phyloP scores from a whole-genome alignment of 2,113 vertebrate genomes.

The Chunga burmeisteri region DNA sequence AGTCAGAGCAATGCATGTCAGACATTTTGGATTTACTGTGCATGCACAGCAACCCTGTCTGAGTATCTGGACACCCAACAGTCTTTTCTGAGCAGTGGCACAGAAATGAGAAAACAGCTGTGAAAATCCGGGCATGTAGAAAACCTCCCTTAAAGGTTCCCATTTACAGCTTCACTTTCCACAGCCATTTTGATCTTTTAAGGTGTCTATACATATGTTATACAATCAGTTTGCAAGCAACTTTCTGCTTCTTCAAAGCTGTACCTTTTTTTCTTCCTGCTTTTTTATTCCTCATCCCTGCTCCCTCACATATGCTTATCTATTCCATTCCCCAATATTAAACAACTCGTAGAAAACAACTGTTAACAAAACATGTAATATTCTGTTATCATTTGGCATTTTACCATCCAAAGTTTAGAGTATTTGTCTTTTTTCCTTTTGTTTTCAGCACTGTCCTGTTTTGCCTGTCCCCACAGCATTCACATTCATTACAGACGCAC shows the following conservation, averaged over 20 bases:
- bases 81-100: not conserved
- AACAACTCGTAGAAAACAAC: not conserved
- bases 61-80: not conserved
- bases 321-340: conserved; percentile 6
- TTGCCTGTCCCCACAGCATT: not conserved
- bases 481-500: conserved; percentile 33
- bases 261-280: not conserved
- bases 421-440: not conserved
- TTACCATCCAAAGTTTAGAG: not conserved
- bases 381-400: conserved; percentile 45
- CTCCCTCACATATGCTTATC: conserved; percentile 2
- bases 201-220: not conserved
- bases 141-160: not conserved
- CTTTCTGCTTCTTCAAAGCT: not conserved
- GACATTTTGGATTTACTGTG: conserved; percentile 59
- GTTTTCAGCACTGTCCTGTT: conserved; percentile 28
- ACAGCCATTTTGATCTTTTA: conserved; percentile 29
- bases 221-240: not conserved
- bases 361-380: conserved; percentile 44
- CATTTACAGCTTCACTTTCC: not conserved
- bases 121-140: not conserved
- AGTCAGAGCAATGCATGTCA: conserved; percentile 26
- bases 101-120: not conserved
- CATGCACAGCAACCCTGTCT: not conserved
- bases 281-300: not conserved